These are phyloP conservation scores for Ptychodera flava DNA, from an alignment of 35 echinoderm and acorn worm genomes.

Conservation along the genomic window DNA sequence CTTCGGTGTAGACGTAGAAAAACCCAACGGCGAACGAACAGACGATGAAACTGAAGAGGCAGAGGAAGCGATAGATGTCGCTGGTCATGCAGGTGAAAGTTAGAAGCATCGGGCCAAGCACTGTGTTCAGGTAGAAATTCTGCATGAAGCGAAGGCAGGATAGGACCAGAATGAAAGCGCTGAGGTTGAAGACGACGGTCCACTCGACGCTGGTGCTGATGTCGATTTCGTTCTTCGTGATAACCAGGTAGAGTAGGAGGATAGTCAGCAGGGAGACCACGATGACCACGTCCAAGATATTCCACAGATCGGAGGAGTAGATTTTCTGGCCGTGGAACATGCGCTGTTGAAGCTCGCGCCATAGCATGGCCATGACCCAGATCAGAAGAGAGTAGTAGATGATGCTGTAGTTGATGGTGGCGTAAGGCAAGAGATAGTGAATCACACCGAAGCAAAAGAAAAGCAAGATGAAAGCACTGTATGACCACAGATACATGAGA, in stretches of 20 bases:
- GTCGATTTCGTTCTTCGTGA: not conserved
- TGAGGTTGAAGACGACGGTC: not conserved
- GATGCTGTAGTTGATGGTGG: not conserved
- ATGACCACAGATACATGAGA: not conserved
- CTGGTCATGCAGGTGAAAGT: not conserved
- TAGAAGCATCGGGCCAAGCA: not conserved
- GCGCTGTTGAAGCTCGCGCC: not conserved
- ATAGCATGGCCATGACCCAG: not conserved
- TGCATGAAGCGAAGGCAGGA: not conserved
- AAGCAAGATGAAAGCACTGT: not conserved
- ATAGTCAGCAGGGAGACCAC: not conserved
- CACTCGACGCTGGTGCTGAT: not conserved
- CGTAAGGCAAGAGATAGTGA: not conserved
- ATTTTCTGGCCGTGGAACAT: not conserved
- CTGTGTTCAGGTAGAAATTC: not conserved
- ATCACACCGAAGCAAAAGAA: not conserved
- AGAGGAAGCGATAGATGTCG: not conserved
- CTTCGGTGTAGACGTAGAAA: not conserved
- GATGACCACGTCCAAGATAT: not conserved
- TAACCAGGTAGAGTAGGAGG: not conserved
- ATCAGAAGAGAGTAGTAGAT: not conserved
- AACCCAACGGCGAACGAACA: not conserved
- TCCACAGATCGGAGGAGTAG: not conserved
- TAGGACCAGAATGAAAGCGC: not conserved
- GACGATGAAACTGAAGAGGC: not conserved